Evolutionary conservation across 2,888 invertebrate genomes (phyloP).

Genomic region (Camponotus fellah): DNA sequence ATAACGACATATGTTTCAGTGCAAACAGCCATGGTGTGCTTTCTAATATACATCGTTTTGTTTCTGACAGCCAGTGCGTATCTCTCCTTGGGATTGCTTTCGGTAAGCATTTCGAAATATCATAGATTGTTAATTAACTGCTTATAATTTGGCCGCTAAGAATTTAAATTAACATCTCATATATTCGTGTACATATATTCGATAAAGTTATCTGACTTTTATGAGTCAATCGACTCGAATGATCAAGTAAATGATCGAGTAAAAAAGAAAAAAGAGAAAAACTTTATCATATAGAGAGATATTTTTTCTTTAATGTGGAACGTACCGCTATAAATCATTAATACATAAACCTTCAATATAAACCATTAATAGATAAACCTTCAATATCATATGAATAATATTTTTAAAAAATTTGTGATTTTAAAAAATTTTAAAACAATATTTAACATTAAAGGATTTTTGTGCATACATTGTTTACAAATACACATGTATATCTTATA

Average conservation of each 20-base stretch:
- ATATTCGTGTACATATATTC: not conserved
- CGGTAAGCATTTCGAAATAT: constrained; percentile 76
- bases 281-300: not conserved
- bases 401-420: not conserved
- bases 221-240: not conserved
- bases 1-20: constrained; percentile 67
- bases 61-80: constrained; percentile 80
- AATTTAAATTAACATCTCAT: not conserved
- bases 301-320: not conserved
- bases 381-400: not conserved
- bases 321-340: constrained; percentile 6
- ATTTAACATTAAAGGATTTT: not conserved
- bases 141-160: not conserved
- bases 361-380: not conserved
- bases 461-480: not conserved
- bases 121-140: not conserved
- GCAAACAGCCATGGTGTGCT: constrained; percentile 76
- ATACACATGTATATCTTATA: too few relatives aligned
- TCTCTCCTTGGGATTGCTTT: constrained; percentile 80
- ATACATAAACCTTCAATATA: too few relatives aligned
- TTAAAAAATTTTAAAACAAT: not conserved
- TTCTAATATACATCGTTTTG: constrained; percentile 78
- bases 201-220: not conserved
- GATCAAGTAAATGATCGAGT: not conserved
- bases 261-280: not conserved